These are phyloP conservation scores for Osedax frankpressi DNA, from an alignment of 2,888 invertebrate genomes.

Conservation along the genomic window DNA sequence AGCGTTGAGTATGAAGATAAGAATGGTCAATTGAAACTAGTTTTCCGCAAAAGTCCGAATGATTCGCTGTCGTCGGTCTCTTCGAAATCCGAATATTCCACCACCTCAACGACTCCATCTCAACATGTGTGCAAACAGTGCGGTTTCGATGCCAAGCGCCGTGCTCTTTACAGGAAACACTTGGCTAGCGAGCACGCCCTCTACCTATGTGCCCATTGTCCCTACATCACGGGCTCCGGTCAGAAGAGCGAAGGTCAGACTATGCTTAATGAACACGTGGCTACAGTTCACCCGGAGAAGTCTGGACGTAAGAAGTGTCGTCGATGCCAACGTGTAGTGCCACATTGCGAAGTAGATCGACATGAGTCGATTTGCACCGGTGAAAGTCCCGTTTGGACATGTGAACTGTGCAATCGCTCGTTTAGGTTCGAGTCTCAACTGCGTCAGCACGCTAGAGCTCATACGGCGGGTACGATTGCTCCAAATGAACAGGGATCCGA, in stretches of 20 bases:
- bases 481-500: too few species aligned
- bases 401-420: conserved; percentile 38
- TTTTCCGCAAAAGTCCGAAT: background rate
- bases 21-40: background rate
- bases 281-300: conserved; percentile 35
- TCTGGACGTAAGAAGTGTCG: conserved; percentile 39
- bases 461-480: conserved; percentile 11
- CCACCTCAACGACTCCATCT: background rate
- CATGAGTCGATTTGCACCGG: conserved; percentile 38
- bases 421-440: conserved; percentile 41
- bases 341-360: conserved; percentile 32
- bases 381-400: conserved; percentile 34
- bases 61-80: background rate
- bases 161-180: conserved; percentile 38
- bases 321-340: conserved; percentile 36
- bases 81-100: background rate
- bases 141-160: conserved; percentile 36
- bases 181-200: conserved; percentile 35
- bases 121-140: conserved; percentile 27
- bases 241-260: conserved; percentile 25
- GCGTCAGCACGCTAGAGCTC: conserved; percentile 29
- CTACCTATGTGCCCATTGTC: conserved; percentile 37
- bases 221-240: conserved; percentile 30
- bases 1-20: background rate
- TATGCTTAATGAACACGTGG: conserved; percentile 34